These are phyloP conservation scores for Macrostomum lignano DNA, from an alignment of 1,140 invertebrate genomes.

Conservation along the genomic window DNA sequence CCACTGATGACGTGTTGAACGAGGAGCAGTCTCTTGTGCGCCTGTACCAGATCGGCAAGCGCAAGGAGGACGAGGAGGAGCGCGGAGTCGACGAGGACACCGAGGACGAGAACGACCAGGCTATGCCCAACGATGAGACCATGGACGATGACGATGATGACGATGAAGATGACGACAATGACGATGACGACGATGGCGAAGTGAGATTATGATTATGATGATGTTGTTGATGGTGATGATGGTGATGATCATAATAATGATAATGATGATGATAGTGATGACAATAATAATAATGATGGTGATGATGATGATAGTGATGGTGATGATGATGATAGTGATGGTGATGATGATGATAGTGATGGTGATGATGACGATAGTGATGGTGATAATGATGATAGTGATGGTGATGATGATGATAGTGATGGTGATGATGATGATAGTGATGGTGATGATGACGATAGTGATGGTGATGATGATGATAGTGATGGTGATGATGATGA, in stretches of 20 bases:
- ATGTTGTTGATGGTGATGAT: background rate
- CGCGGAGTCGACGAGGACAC: background rate
- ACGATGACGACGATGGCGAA: background rate
- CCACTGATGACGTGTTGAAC: background rate
- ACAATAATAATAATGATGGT: background rate
- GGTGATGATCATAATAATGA: background rate
- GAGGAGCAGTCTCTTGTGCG: background rate
- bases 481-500: too few species aligned
- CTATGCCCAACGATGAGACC: background rate
- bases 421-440: too few species aligned
- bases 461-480: too few species aligned
- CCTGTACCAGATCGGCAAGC: background rate
- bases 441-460: too few species aligned
- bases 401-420: too few species aligned
- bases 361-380: background rate
- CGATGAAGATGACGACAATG: background rate
- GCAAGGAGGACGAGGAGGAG: background rate
- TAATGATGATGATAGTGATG: conserved; percentile 1
- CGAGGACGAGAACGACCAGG: background rate
- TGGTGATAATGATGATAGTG: too few species aligned
- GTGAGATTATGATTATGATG: background rate
- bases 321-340: background rate
- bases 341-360: background rate
- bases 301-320: background rate
- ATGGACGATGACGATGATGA: background rate